Percentiles rank a stretch among this genome's conserved stretches.
phyloP scores from a whole-genome alignment of 2,888 invertebrate species.

The Melolontha melolontha region DNA sequence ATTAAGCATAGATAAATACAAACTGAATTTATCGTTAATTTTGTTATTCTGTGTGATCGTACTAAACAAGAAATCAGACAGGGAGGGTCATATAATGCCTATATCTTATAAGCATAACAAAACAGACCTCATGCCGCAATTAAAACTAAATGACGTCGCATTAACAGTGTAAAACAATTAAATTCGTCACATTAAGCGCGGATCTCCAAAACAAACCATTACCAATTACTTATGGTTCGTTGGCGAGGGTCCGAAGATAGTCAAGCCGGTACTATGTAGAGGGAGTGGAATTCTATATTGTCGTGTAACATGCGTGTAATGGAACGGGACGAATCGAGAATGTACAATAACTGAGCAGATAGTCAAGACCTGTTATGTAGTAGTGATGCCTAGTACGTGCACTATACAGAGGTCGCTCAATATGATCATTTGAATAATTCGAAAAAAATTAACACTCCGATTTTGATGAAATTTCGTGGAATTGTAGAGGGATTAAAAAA shows the following conservation, averaged over 20 bases:
- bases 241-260: constrained; percentile 35
- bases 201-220: constrained; percentile 54
- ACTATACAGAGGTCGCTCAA: too few relatives aligned
- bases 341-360: not conserved
- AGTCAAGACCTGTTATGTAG: too few relatives aligned
- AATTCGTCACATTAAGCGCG: constrained; percentile 41
- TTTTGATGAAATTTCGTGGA: too few relatives aligned
- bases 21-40: too few relatives aligned
- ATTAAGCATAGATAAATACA: too few relatives aligned
- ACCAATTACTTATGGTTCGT: constrained; percentile 55
- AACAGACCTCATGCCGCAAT: constrained; percentile 20
- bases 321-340: constrained; percentile 11
- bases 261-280: not conserved
- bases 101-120: constrained; percentile 6
- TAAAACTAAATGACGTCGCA: constrained; percentile 25
- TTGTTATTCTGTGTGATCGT: too few relatives aligned
- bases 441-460: too few relatives aligned
- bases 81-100: too few relatives aligned
- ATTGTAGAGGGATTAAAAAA: too few relatives aligned
- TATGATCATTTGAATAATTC: too few relatives aligned
- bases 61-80: too few relatives aligned
- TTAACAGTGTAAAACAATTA: constrained; percentile 39
- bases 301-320: constrained; percentile 4
- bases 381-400: too few relatives aligned
- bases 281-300: constrained; percentile 1